These are phyloP conservation scores for Euplexia lucipara DNA, from an alignment of 2,888 invertebrate species.

Conservation along the genomic window DNA sequence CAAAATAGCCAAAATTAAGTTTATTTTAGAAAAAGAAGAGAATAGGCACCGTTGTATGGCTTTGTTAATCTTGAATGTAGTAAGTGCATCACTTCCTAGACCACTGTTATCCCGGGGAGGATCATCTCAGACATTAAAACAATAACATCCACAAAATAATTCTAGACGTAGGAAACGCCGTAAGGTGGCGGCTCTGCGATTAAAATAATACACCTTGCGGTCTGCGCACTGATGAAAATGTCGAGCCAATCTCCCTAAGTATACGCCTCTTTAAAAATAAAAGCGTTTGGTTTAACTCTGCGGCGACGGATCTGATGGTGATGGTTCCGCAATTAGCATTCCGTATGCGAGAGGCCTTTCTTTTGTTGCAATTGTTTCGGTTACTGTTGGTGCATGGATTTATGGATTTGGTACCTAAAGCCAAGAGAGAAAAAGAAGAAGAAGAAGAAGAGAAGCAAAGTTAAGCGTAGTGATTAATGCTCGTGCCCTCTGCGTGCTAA, in stretches of 20 bases:
- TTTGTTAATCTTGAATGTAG: too few relatives aligned
- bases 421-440: too few relatives aligned
- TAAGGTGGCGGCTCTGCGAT: constrained; percentile 80
- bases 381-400: background rate
- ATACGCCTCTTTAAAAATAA: constrained; percentile 88
- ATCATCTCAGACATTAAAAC: constrained; percentile 40
- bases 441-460: too few relatives aligned
- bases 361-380: constrained; percentile 69
- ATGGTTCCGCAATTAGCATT: constrained; percentile 83
- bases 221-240: constrained; percentile 85
- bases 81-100: constrained; percentile 14
- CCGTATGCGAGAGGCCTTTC: constrained; percentile 71
- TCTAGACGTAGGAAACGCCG: constrained; percentile 70
- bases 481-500: too few relatives aligned
- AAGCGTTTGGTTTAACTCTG: constrained; percentile 80
- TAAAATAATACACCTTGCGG: constrained; percentile 88
- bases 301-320: constrained; percentile 78
- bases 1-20: too few relatives aligned
- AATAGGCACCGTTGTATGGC: too few relatives aligned
- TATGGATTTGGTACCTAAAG: constrained; percentile 8
- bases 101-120: constrained; percentile 7
- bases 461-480: too few relatives aligned
- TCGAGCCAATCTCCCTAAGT: constrained; percentile 86
- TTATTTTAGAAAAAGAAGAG: too few relatives aligned
- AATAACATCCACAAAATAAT: constrained; percentile 66